These are phyloP conservation scores for Mesoclemmys tuberculata DNA, from an alignment of 2,113 vertebrate species.

Conservation along the genomic window DNA sequence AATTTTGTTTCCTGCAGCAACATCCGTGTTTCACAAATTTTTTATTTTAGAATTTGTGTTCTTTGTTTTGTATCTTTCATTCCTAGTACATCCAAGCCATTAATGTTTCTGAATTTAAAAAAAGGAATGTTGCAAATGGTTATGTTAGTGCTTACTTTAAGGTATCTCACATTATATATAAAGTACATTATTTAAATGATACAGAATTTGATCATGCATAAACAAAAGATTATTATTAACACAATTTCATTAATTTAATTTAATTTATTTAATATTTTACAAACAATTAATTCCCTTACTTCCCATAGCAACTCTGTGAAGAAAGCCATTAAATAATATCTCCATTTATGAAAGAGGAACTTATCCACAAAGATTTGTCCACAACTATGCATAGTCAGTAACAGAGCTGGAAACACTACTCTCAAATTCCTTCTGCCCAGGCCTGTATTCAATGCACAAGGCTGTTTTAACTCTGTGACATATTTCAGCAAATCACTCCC, in stretches of 20 bases:
- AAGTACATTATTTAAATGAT: not conserved
- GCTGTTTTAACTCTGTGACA: not conserved
- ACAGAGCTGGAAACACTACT: not conserved
- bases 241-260: not conserved
- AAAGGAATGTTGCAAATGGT: not conserved
- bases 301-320: not conserved
- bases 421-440: not conserved
- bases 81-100: too few relatives aligned
- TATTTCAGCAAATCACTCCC: not conserved
- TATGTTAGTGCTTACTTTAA: too few relatives aligned
- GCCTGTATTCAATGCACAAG: not conserved
- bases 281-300: not conserved
- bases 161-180: too few relatives aligned
- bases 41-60: not conserved
- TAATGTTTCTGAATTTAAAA: not conserved
- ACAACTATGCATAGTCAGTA: not conserved
- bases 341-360: not conserved
- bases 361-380: not conserved
- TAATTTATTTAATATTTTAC: not conserved
- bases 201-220: not conserved
- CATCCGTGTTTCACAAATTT: not conserved
- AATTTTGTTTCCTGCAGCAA: too few relatives aligned
- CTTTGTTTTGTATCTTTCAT: not conserved
- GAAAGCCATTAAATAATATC: not conserved
- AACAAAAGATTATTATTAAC: not conserved